Evolutionary conservation across 2,888 invertebrate species (phyloP).

Genomic region (Clepsis dumicolana): DNA sequence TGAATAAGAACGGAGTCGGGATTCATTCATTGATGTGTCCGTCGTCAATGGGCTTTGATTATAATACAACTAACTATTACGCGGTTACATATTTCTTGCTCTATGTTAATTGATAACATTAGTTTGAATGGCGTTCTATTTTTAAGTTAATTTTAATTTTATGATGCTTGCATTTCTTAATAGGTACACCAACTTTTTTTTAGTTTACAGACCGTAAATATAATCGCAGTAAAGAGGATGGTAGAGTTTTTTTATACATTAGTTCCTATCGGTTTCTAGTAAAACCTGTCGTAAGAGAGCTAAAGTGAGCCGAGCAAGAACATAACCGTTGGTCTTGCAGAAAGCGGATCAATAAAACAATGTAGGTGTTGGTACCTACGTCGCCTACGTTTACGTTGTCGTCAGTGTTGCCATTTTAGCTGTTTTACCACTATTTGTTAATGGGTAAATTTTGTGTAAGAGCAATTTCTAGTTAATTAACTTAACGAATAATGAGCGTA

Average conservation of each 20-base stretch:
- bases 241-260: background rate
- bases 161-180: background rate
- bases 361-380: background rate
- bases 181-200: background rate
- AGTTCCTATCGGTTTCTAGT: background rate
- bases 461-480: too few species aligned
- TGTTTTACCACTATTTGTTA: background rate
- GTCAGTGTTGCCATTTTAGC: background rate
- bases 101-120: conserved; percentile 1
- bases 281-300: background rate
- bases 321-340: background rate
- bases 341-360: conserved; percentile 13
- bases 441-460: background rate
- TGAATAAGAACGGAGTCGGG: conserved; percentile 69
- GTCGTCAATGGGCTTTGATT: conserved; percentile 59
- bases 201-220: background rate
- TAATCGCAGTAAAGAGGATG: background rate
- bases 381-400: background rate
- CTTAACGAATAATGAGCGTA: too few species aligned
- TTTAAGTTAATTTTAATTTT: conserved; percentile 3
- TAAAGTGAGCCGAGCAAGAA: conserved; percentile 2
- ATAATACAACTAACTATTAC: conserved; percentile 40
- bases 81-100: conserved; percentile 30
- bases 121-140: background rate
- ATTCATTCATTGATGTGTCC: conserved; percentile 77